Conservation (phyloP, 2,797 vertebrate genomes). For the Argya squamiceps region DNA sequence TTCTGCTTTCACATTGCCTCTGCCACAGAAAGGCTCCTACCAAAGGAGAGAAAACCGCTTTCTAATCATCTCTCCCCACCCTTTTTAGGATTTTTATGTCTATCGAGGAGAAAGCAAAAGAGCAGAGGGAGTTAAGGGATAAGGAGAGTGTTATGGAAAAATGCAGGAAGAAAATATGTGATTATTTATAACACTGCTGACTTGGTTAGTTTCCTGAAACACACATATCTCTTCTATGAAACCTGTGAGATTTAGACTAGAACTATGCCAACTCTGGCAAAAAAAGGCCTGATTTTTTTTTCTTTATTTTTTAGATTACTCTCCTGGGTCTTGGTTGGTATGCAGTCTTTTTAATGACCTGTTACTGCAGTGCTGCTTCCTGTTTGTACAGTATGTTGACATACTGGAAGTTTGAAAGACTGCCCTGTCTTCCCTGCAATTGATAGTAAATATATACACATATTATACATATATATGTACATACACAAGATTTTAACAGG, state of each 20-base stretch:
- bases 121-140: neutral
- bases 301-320: neutral
- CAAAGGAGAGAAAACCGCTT: neutral
- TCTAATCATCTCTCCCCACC: neutral
- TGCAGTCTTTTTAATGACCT: conserved; percentile 37
- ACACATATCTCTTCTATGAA: neutral
- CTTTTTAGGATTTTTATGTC: neutral
- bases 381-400: conserved; percentile 40
- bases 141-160: neutral
- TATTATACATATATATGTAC: neutral
- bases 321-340: neutral
- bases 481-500: neutral
- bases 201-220: neutral
- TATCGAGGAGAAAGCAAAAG: rapidly evolving
- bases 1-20: neutral
- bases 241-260: neutral
- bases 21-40: neutral
- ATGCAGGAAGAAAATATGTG: neutral
- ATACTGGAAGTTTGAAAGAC: conserved; percentile 19
- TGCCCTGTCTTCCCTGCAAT: conserved; percentile 13
- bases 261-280: neutral
- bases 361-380: conserved; percentile 26
- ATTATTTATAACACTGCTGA: neutral
- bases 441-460: neutral
- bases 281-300: neutral